Percentiles rank a stretch among this genome's conserved stretches.
Evolutionary conservation across 2,888 invertebrate genomes (phyloP).

Genomic region (Epirrita christyi): DNA sequence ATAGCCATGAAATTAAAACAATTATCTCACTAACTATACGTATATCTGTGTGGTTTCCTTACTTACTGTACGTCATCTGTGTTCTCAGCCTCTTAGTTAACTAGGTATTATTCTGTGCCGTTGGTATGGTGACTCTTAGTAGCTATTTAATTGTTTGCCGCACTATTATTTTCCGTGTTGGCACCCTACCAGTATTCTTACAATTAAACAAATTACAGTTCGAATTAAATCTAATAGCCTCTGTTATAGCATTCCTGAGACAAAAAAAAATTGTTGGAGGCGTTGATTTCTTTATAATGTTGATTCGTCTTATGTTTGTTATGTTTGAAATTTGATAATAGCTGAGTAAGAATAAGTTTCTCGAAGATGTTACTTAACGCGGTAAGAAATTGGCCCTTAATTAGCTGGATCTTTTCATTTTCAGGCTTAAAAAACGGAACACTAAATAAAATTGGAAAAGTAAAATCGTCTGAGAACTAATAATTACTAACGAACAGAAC

Average conservation of each 20-base stretch:
- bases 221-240: conserved; percentile 16
- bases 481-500: too few relatives aligned
- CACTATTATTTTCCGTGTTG: conserved; percentile 16
- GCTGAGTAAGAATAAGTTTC: too few relatives aligned
- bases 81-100: background rate
- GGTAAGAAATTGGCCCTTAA: too few relatives aligned
- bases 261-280: background rate
- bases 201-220: conserved; percentile 21
- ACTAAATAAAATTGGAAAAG: too few relatives aligned
- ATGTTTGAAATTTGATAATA: too few relatives aligned
- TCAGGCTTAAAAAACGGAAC: too few relatives aligned
- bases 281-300: background rate
- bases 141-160: conserved; percentile 2
- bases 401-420: too few relatives aligned
- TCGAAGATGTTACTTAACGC: too few relatives aligned
- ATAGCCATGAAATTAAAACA: conserved; percentile 2
- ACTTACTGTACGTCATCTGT: background rate
- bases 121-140: background rate
- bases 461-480: too few relatives aligned
- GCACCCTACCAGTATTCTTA: conserved; percentile 20
- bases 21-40: background rate
- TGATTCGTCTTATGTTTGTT: background rate
- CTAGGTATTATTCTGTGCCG: background rate
- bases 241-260: conserved; percentile 14
- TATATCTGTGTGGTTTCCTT: conserved; percentile 1